Base-by-base conservation (phyloP, 1,140 invertebrate genomes). In the Geopemphigus sp. region DNA sequence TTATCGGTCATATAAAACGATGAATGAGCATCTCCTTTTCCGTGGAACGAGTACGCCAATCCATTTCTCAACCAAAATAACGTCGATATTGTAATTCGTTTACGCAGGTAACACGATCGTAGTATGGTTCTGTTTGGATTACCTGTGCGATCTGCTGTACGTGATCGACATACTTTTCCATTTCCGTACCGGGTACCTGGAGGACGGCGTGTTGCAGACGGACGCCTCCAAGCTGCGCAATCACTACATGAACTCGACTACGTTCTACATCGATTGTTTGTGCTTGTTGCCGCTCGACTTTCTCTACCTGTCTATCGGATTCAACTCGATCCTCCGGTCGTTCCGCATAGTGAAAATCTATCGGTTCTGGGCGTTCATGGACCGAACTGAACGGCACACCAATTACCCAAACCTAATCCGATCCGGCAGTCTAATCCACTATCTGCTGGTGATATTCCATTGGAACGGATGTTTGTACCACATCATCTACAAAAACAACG, bases 401-500 rank as follows among this genome's bases (percentile, higher is more conserved):
- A 98, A 98, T 87, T 99, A 98, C 88, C 97, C 97, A 81, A 99
- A 99, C 88, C 89, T 98, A 85, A 96, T 98, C 89, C 91, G 97
- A 83, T 96, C 95, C 81, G 91, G 94, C 64, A 83, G 94, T 84
- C 89, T 98, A 83, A 94, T 97, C 85, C 96, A 98, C 89, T 98
- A 98, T 88, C 90, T 98, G 83, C 89, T 98, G 87, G 95, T 97
- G 86, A 96, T 98, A 87, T 98, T 98, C 88, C 97, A 99, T 89
- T 99, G 97, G 97, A 99, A 99, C 87, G 96, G 97, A 83, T 98
- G 97, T 89, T 89, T 98, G 84, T 97, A 96, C 88, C 94, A 97
- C 89, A 93, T 97, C 85, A 95, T 98, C 84, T 92, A 94, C 89
- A 95, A 95, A 88, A 95, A 95, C 87, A 92, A 95, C 87, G 94